Percentiles rank a stretch among this genome's conserved stretches.
Evolutionary conservation across 1,140 invertebrate genomes (phyloP).

Genomic region (Drosophila lini): DNA sequence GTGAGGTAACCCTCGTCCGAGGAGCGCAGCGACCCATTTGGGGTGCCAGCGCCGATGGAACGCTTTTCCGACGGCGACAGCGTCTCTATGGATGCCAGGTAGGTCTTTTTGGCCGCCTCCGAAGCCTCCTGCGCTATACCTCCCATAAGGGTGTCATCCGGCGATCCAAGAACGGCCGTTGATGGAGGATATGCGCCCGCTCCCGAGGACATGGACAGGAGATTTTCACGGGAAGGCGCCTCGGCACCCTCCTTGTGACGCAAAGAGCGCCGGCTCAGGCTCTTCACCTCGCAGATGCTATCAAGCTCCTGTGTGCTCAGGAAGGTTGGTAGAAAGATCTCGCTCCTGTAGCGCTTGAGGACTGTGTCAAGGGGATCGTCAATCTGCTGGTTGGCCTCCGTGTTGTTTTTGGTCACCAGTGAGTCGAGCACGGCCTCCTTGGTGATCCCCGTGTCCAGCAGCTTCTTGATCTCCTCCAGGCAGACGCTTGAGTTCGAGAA

Average conservation of each 20-base stretch:
- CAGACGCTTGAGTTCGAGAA: constrained; percentile 84
- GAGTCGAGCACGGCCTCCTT: constrained; percentile 88
- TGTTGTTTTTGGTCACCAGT: constrained; percentile 86
- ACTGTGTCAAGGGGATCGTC: constrained; percentile 66
- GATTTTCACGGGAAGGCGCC: constrained; percentile 75
- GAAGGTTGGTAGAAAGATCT: constrained; percentile 80
- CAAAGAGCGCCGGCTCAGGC: constrained; percentile 73
- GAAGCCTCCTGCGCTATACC: constrained; percentile 48
- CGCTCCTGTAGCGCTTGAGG: constrained; percentile 81
- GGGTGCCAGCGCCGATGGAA: constrained; percentile 41
- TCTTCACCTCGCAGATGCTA: constrained; percentile 73
- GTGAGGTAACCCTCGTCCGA: constrained; percentile 70
- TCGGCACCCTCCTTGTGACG: constrained; percentile 73
- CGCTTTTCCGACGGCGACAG: constrained; percentile 79
- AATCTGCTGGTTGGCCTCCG: constrained; percentile 83
- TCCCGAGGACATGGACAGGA: constrained; percentile 75
- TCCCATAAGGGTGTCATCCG: constrained; percentile 74
- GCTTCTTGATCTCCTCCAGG: constrained; percentile 88
- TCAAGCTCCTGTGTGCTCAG: constrained; percentile 74
- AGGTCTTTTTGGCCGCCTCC: constrained; percentile 59
- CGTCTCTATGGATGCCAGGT: constrained; percentile 80
- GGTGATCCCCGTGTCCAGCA: constrained; percentile 88
- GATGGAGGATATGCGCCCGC: constrained; percentile 58
- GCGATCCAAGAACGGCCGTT: constrained; percentile 58
- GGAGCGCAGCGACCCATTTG: constrained; percentile 53